These are phyloP conservation scores for Balanococcus diminutus DNA, from an alignment of 2,888 invertebrate species.

Conservation along the genomic window DNA sequence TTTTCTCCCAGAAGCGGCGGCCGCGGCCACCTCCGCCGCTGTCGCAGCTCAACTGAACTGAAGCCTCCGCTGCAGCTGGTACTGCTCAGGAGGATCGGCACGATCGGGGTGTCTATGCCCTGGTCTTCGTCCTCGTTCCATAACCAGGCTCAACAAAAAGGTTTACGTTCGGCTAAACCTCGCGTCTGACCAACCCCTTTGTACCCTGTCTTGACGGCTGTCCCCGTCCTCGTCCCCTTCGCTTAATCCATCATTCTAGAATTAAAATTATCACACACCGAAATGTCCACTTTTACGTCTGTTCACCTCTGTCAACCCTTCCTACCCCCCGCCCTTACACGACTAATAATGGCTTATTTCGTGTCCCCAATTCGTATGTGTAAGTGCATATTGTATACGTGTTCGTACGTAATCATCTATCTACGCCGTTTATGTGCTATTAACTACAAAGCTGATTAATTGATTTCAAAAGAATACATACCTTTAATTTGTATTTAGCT, in stretches of 20 bases:
- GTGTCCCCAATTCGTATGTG: too few species aligned
- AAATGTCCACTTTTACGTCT: too few species aligned
- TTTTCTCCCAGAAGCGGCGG: neutral
- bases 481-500: too few species aligned
- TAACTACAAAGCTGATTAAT: too few species aligned
- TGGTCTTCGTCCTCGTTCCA: neutral
- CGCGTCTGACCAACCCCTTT: neutral
- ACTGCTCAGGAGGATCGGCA: neutral
- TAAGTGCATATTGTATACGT: too few species aligned
- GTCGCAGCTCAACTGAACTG: neutral
- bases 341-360: too few species aligned
- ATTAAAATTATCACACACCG: neutral
- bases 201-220: neutral
- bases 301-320: too few species aligned
- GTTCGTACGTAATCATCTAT: too few species aligned
- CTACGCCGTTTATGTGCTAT: too few species aligned
- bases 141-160: neutral
- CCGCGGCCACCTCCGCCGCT: neutral
- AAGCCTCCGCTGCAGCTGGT: neutral
- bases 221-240: neutral
- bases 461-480: too few species aligned
- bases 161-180: neutral
- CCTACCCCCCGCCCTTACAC: too few species aligned
- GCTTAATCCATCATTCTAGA: too few species aligned
- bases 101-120: neutral